Evolutionary conservation across 2,888 invertebrate genomes (phyloP), one percentile per base, ranked within the genome.

Genomic region (Parnassius smintheus): DNA sequence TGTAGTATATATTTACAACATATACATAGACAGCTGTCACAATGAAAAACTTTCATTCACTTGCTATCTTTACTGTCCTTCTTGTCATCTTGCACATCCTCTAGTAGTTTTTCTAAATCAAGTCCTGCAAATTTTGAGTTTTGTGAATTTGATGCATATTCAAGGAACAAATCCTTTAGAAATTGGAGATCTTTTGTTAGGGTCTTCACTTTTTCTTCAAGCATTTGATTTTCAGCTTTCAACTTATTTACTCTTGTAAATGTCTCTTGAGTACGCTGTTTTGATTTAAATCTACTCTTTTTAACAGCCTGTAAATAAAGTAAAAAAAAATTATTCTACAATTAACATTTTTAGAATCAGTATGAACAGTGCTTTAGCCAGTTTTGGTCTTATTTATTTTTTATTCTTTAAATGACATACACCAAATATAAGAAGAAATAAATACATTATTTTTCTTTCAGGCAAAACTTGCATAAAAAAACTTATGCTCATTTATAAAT

Each of bases 101-200:
- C 91, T 42, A 94, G 72, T 0, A 94, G 80, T 72, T 93, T 93
- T 52, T 94, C 88, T 52, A 94, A 78, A 76, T 94, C 93, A 13
- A 93, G 80, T 1, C 92, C 92, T 46, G 93, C 92, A 73, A 93
- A 92, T 73, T 94, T 94, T 0, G 89, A 75, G 59, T 86, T 89
- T 9, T 87, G 86, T 65, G 89, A 82, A 64, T 93, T 94, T 73
- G 96, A 95, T 48, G 96, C 96, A 79, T 96, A 96, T 7, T 96
- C 96, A 68, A 96, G 83, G 76, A 97, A 96, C 61, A 97, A 85
- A 76, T 96, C 96, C 82, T 96, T 96, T 10, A 97, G 86, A 75
- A 96, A 96, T 54, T 95, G 94, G 35, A 97, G 84, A 78, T 97
- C 96, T 78, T 96, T 96, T 11, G 95, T 95, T n/a, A 96, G 86